A percentile compares a stretch with the other conserved stretches of the same genome.
Conservation (phyloP, 1,140 invertebrate genomes). For the Bradysia coprophila region DNA sequence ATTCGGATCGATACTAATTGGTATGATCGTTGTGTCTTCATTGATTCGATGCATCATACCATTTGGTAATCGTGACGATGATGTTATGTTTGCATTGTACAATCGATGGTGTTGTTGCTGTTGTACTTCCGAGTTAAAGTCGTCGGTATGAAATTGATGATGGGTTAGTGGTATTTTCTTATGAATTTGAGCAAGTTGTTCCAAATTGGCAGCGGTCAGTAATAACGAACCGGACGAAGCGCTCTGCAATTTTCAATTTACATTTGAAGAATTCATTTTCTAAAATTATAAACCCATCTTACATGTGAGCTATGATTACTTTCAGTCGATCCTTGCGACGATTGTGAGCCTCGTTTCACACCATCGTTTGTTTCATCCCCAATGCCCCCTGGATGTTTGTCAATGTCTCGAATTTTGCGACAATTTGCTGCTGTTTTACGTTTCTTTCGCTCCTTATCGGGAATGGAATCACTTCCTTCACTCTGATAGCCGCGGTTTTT, state of each 20-base stretch:
- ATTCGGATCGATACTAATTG: conserved; percentile 19
- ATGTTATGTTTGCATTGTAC: background rate
- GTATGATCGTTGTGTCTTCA: conserved; percentile 15
- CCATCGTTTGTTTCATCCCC: background rate
- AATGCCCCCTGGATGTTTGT: background rate
- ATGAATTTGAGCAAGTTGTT: conserved; percentile 41
- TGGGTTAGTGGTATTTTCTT: conserved; percentile 18
- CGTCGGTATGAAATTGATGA: background rate
- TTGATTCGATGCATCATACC: conserved; percentile 4
- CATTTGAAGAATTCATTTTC: background rate
- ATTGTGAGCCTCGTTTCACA: conserved; percentile 37
- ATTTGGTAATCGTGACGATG: background rate
- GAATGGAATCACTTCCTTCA: conserved; percentile 3
- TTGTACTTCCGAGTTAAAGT: too few relatives aligned
- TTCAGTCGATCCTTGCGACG: conserved; percentile 50
- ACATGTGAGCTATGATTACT: conserved; percentile 62
- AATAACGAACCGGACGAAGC: conserved; percentile 56
- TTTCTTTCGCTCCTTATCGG: background rate
- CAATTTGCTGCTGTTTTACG: background rate
- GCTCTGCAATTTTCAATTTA: conserved; percentile 34
- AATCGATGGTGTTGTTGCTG: background rate
- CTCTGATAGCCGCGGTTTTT: conserved; percentile 6
- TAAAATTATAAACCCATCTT: conserved; percentile 15
- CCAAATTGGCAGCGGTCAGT: conserved; percentile 55
- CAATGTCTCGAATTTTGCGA: background rate